A percentile compares a stretch with the other conserved stretches of the same genome.
Conservation (phyloP, 1,140 invertebrate species). For the Micrasema longulum region DNA sequence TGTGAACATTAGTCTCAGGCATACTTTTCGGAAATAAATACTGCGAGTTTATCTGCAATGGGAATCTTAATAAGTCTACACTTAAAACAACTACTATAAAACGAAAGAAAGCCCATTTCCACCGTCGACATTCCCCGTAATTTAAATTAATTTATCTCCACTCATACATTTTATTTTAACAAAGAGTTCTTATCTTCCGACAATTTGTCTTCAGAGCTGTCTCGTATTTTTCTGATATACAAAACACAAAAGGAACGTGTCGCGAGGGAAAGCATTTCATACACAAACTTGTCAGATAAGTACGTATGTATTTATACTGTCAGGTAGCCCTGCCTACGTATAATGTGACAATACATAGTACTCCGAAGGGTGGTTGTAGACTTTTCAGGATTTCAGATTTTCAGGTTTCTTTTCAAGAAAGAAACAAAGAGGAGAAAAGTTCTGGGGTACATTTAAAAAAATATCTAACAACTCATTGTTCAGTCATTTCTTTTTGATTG, state of each 20-base stretch:
- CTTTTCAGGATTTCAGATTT: background rate
- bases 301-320: too few species aligned
- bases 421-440: too few species aligned
- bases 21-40: too few species aligned
- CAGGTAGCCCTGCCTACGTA: too few species aligned
- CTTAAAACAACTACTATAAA: too few species aligned
- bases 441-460: background rate
- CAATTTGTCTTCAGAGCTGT: constrained; percentile 33
- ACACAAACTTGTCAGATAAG: background rate
- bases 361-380: background rate
- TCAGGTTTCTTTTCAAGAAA: too few species aligned
- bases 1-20: too few species aligned
- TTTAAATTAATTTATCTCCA: constrained; percentile 24
- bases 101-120: background rate
- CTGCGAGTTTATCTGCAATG: too few species aligned
- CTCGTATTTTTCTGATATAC: constrained; percentile 30
- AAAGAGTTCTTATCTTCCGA: constrained; percentile 29
- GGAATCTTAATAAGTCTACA: too few species aligned
- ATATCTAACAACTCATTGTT: too few species aligned
- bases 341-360: background rate
- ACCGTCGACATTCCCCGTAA: constrained; percentile 1
- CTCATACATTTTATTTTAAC: constrained; percentile 23
- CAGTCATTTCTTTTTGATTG: too few species aligned
- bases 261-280: background rate
- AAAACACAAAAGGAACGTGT: constrained; percentile 19